Base-by-base conservation (phyloP, 2,888 invertebrate species). In the Penaeus monodon region DNA sequence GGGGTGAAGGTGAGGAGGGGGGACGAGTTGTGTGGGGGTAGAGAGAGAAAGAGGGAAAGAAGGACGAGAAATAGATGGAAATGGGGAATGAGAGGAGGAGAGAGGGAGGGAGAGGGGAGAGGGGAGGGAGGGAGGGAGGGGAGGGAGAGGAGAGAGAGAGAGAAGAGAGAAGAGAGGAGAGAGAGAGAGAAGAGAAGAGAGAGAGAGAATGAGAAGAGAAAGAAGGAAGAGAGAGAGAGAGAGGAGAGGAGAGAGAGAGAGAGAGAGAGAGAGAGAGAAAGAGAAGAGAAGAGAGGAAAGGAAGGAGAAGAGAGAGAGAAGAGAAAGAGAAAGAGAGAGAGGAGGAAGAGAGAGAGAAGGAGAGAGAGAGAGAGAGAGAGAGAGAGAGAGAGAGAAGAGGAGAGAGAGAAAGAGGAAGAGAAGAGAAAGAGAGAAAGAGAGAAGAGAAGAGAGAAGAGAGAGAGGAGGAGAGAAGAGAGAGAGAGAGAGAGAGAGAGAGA, bases 281-380 rank as follows among this genome's bases (percentile, higher is more conserved):
- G 66, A 80, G 44, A 44, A 66, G 66, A 65, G 80, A 64, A 66
- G 29, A 38, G 65, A 80, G 76, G 44, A 65, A 38, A 44, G 44
- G 76, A 44, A 65, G 76, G n/a, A n/a, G n/a, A n/a, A n/a, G n/a
- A 49, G 3, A n/a, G 7, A 57, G n/a, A 29, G 49, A 49, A 29
- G 78, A 6, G 49, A 57, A 44, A 44, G 66, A n/a, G 66, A 24
- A 17, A 1, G 44, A 44, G 10, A 4, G 17, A 57, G 3, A 1
- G 20, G 20, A 57, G 57, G 10, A 2, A 14, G 8, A 57, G 17
- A 14, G 49, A 57, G 49, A 49, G 33, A 3, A 3, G 3, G 33
- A 33, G 33, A 3, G 33, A 33, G 33, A 33, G 33, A 3, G 33
- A 14, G 33, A 22, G 33, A 3, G 33, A 33, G 33, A 33, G 33